Conservation (phyloP, 2,113 vertebrate species). For the Guaruba guarouba region DNA sequence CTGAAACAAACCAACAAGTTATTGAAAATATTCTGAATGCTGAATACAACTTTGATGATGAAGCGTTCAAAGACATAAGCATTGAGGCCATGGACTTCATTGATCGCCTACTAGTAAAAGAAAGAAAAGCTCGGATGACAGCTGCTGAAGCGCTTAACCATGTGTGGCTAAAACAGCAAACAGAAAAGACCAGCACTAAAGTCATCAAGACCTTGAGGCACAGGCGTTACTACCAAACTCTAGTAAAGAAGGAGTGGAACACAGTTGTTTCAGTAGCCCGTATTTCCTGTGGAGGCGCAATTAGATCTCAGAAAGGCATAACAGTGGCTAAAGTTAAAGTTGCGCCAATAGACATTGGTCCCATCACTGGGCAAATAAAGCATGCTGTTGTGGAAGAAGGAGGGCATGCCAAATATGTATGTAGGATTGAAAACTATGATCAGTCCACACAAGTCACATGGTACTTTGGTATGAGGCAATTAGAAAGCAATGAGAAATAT, state of each 20-base stretch:
- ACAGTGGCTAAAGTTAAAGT: constrained; percentile 94
- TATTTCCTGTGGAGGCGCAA: constrained; percentile 89
- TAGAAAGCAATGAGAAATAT: constrained; percentile 89
- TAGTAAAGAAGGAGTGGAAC: constrained; percentile 92
- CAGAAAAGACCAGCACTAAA: constrained; percentile 85
- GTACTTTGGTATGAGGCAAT: constrained; percentile 95
- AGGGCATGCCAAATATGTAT: constrained; percentile 85
- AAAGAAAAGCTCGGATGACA: constrained; percentile 94
- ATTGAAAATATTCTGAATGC: constrained; percentile 95
- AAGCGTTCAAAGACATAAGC: constrained; percentile 89
- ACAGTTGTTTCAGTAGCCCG: constrained; percentile 91
- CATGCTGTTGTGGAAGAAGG: constrained; percentile 86
- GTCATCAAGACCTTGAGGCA: constrained; percentile 87
- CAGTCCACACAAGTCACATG: constrained; percentile 93
- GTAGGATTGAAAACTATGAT: constrained; percentile 95
- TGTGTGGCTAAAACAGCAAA: constrained; percentile 86
- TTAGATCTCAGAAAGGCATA: constrained; percentile 90
- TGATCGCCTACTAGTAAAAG: constrained; percentile 91
- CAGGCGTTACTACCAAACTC: constrained; percentile 91
- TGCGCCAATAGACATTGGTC: constrained; percentile 94
- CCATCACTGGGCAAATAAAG: constrained; percentile 86
- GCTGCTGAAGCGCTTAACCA: constrained; percentile 91
- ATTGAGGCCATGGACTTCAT: constrained; percentile 93
- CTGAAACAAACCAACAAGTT: constrained; percentile 96
- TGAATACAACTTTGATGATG: constrained; percentile 94